Evolutionary conservation across 1,140 invertebrate species (phyloP).

Genomic region (Heliconius eleuchia): DNA sequence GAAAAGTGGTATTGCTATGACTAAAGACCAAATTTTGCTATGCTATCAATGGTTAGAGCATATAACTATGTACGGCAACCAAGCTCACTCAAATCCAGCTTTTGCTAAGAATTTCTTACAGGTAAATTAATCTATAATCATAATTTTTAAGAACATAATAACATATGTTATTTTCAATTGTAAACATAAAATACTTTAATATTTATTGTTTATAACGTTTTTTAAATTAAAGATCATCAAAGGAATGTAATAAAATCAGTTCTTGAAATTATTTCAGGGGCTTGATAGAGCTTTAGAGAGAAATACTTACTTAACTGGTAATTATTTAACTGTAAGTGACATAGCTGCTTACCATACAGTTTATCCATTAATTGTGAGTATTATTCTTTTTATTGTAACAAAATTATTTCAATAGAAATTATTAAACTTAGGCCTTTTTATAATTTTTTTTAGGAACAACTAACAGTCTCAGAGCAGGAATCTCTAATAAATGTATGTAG

Average conservation of each 20-base stretch:
- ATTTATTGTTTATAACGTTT: background rate
- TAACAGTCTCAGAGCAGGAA: conserved; percentile 61
- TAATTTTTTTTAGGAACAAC: conserved; percentile 55
- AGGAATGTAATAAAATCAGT: background rate
- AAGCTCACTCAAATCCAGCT: conserved; percentile 55
- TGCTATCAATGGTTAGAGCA: conserved; percentile 73
- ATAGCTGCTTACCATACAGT: conserved; percentile 66
- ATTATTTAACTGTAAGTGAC: conserved; percentile 60
- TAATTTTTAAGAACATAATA: too few relatives aligned
- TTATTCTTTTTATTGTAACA: background rate
- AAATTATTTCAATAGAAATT: background rate
- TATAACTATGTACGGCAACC: conserved; percentile 69
- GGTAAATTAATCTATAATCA: conserved; percentile 41
- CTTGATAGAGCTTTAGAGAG: conserved; percentile 64
- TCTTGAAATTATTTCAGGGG: conserved; percentile 55
- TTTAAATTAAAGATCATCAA: background rate
- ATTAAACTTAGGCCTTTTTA: conserved; percentile 9
- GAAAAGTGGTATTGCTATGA: conserved; percentile 53
- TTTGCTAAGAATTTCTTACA: conserved; percentile 69
- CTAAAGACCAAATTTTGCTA: conserved; percentile 51
- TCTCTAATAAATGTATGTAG: conserved; percentile 62
- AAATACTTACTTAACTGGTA: conserved; percentile 66
- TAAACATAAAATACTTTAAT: background rate
- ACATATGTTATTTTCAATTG: too few relatives aligned
- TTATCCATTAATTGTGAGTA: conserved; percentile 68